phyloP scores from a whole-genome alignment of 2,797 vertebrate genomes.

The Pantherophis alleghaniensis region DNA sequence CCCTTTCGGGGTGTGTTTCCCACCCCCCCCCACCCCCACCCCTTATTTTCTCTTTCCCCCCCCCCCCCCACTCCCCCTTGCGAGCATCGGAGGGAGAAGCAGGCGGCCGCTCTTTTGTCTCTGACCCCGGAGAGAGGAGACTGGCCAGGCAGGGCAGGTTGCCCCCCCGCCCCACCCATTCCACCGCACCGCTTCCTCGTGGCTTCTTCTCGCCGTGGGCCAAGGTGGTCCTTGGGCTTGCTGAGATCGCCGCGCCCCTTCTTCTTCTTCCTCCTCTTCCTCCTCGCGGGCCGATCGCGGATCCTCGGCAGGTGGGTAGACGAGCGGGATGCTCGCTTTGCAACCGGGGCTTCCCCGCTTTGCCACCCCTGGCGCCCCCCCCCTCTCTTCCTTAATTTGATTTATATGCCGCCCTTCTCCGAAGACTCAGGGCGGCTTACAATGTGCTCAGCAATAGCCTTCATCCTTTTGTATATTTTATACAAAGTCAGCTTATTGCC shows the following conservation, averaged over 20 bases:
- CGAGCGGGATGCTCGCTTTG: too few species aligned
- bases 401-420: too few species aligned
- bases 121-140: background rate
- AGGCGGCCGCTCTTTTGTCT: background rate
- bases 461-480: too few species aligned
- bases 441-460: too few species aligned
- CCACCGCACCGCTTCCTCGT: background rate
- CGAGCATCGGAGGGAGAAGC: background rate
- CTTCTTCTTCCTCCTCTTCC: background rate
- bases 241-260: too few species aligned
- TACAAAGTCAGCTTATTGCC: too few species aligned
- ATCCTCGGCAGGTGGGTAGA: background rate
- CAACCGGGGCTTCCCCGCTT: too few species aligned
- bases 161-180: too few species aligned
- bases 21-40: background rate
- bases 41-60: too few species aligned
- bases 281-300: background rate
- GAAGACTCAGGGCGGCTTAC: too few species aligned
- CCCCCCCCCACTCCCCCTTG: background rate
- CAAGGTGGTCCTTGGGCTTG: background rate
- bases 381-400: background rate
- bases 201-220: background rate
- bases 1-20: background rate
- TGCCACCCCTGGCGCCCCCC: too few species aligned
- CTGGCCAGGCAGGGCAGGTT: background rate